Conservation (phyloP, 1,140 invertebrate genomes). For the Reticulitermes speratus region DNA sequence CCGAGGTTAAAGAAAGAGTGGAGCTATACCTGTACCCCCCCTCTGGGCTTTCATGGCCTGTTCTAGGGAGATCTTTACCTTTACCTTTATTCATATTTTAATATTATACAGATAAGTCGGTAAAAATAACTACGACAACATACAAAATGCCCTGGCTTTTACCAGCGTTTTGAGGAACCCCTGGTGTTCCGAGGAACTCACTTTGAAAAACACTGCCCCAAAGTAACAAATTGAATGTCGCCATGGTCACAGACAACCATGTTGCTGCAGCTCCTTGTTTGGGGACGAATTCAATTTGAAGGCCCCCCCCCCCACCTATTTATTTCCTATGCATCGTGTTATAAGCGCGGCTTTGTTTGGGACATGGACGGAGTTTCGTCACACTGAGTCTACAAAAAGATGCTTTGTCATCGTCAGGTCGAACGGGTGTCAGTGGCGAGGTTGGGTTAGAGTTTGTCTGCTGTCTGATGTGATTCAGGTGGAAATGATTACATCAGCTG, state of each 20-base stretch:
- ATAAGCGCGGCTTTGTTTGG: too few relatives aligned
- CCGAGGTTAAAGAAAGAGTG: too few relatives aligned
- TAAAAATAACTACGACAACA: too few relatives aligned
- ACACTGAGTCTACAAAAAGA: neutral
- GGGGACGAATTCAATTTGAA: neutral
- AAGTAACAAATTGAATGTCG: neutral
- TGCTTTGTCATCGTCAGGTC: neutral
- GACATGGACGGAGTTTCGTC: constrained; percentile 1
- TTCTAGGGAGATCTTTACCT: too few relatives aligned
- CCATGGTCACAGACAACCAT: neutral
- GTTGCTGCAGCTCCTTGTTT: neutral
- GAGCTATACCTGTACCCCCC: too few relatives aligned
- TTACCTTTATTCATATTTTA: too few relatives aligned
- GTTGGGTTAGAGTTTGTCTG: neutral
- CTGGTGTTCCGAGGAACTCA: neutral
- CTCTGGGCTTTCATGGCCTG: too few relatives aligned
- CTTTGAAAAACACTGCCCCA: neutral
- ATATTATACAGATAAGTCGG: too few relatives aligned
- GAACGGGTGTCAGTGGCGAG: neutral
- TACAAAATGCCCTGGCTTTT: too few relatives aligned
- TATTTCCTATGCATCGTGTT: too few relatives aligned
- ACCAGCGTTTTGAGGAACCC: too few relatives aligned
- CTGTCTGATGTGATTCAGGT: neutral
- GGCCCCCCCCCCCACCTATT: neutral
- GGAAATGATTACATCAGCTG: too few relatives aligned